Conservation (phyloP, 2,113 vertebrate species). For the Bungarus multicinctus region DNA sequence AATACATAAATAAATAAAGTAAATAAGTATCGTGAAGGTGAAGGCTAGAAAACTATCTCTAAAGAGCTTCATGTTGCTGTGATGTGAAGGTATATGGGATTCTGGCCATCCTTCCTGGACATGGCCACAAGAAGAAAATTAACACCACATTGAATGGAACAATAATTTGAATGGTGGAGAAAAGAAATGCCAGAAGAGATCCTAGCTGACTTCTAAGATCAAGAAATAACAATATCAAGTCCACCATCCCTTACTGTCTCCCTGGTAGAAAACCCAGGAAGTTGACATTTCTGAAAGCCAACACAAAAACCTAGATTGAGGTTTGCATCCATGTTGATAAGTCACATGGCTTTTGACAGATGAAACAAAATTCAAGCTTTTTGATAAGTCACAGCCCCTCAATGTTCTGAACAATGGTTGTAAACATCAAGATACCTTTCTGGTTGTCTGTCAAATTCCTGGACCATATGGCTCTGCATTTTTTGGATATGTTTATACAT, state of each 20-base stretch:
- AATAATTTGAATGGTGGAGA: neutral
- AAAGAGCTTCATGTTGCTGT: neutral
- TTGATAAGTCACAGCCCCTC: neutral
- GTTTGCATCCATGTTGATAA: neutral
- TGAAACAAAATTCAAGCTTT: neutral
- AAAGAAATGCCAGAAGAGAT: neutral
- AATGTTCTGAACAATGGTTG: neutral
- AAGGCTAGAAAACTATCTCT: neutral
- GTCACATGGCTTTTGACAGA: neutral
- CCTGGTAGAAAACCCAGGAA: neutral
- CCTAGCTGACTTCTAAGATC: neutral
- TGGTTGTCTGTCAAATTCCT: neutral
- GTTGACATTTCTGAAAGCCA: neutral
- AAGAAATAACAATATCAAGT: neutral
- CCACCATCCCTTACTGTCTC: neutral
- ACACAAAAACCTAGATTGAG: neutral
- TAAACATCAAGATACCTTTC: neutral
- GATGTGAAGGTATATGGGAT: neutral
- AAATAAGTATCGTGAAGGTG: neutral
- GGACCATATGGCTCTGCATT: neutral
- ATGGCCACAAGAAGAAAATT: neutral
- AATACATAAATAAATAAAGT: no score
- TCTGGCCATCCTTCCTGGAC: neutral
- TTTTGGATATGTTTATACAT: neutral
- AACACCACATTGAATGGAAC: neutral